Evolutionary conservation across 2,113 vertebrate species (phyloP).

Genomic region (Pteropus alecto): DNA sequence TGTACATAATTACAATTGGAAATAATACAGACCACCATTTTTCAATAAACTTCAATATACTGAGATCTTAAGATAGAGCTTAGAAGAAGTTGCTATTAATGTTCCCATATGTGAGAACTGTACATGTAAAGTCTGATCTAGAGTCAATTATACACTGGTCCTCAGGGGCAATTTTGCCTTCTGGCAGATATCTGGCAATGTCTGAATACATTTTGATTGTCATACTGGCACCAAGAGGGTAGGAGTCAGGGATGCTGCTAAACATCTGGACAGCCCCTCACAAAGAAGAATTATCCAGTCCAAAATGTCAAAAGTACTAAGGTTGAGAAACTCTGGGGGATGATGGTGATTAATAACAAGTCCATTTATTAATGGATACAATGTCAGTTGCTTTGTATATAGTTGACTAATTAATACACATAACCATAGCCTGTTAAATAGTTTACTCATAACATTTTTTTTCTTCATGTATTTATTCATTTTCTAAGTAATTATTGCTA

Average conservation of each 20-base stretch:
- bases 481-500: neutral
- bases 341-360: neutral
- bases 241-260: neutral
- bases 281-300: neutral
- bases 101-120: neutral
- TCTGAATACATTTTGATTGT: neutral
- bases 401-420: neutral
- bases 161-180: neutral
- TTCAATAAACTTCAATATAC: slow-evolving; percentile 33
- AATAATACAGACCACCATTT: neutral
- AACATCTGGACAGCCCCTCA: neutral
- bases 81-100: neutral
- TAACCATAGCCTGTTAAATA: neutral
- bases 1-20: neutral
- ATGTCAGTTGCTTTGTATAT: neutral
- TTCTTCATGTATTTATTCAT: neutral
- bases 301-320: neutral
- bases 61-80: neutral
- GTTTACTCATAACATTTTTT: neutral
- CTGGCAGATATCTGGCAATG: neutral
- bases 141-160: neutral
- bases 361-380: neutral
- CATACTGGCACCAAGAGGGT: neutral
- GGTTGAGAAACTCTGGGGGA: neutral
- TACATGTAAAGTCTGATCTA: neutral